Evolutionary conservation across 2,797 vertebrate species (phyloP).

Genomic region (Sarcophilus harrisii): DNA sequence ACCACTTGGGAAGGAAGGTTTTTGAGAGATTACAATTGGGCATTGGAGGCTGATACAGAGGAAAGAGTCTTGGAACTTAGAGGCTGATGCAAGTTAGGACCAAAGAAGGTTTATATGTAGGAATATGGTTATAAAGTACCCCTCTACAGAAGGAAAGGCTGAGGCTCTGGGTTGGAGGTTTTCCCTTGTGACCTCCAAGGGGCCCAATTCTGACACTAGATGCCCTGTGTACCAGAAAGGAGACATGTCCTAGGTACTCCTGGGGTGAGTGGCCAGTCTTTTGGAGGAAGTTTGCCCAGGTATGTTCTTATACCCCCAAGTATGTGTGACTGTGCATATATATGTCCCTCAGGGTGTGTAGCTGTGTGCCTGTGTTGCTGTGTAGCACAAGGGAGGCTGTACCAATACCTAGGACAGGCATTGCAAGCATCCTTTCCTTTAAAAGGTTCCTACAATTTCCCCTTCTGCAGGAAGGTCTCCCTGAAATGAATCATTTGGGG

Average conservation of each 20-base stretch:
- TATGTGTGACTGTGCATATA: rapidly evolving
- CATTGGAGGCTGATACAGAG: background rate
- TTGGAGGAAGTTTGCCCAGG: background rate
- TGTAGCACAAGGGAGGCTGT: background rate
- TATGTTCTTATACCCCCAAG: background rate
- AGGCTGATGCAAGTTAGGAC: background rate
- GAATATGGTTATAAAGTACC: background rate
- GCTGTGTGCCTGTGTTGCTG: background rate
- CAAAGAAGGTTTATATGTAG: background rate
- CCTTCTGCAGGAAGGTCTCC: background rate
- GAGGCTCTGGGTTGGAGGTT: background rate
- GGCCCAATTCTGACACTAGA: background rate
- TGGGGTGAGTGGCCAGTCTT: background rate
- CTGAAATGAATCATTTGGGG: background rate
- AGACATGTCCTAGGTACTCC: no score
- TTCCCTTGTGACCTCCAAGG: background rate
- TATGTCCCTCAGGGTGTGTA: no score
- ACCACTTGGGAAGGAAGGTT: background rate
- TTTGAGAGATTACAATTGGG: background rate
- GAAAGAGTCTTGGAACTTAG: background rate
- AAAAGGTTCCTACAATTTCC: background rate
- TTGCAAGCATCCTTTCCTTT: background rate
- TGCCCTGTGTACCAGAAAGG: background rate
- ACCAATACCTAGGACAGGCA: background rate
- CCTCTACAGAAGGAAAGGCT: background rate